Evolutionary conservation across 2,113 vertebrate species (phyloP), one percentile per base, ranked within the genome.

Genomic region (Rhinoderma darwinii): DNA sequence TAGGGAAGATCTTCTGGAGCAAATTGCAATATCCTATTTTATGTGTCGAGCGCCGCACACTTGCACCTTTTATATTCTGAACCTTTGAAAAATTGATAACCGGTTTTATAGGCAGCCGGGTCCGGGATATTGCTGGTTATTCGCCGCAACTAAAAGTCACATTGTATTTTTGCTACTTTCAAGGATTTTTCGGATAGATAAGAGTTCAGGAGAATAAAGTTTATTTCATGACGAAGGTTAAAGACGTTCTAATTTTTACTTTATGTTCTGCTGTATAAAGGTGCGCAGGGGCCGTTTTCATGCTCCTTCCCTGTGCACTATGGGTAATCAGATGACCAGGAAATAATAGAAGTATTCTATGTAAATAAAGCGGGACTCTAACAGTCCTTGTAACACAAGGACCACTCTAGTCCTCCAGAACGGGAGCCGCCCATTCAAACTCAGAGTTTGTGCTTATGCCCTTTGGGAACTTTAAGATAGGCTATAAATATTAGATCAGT

Each of bases 1-100:
- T 73, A 84, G 37, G n/a, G 47, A 72, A 84, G 66, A 30, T 73
- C 66, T 54, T 56, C 82, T 54, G 66, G 17, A 73, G 68, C 30
- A 35, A 68, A 30, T 47, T 17, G 63, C 63, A 17, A 32, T 54
- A 54, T 84, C 68, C 82, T 50, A 37, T 44, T 35, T 54, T n/a
- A 15, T 70, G 30, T 22, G 4, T 0, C 27, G n/a, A 30, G 50
- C 25, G 54, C 37, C 20, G 47, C 44, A 5, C 41, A 35, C 25
- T 27, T 32, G 44, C 72, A 11, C 72, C 59, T n/a, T 74, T 74
- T 74, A 27, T 47, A 76, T 47, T 30, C n/a, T 5, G n/a, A 27
- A 47, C 73, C 41, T 17, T 27, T 76, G 73, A 27, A 30, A 47
- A 43, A 76, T 44, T 47, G 73, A 76, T 76, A 44, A 76, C 73